A percentile compares a stretch with the other conserved stretches of the same genome.
Evolutionary conservation across 2,113 vertebrate species (phyloP).

Genomic region (Silurus meridionalis): DNA sequence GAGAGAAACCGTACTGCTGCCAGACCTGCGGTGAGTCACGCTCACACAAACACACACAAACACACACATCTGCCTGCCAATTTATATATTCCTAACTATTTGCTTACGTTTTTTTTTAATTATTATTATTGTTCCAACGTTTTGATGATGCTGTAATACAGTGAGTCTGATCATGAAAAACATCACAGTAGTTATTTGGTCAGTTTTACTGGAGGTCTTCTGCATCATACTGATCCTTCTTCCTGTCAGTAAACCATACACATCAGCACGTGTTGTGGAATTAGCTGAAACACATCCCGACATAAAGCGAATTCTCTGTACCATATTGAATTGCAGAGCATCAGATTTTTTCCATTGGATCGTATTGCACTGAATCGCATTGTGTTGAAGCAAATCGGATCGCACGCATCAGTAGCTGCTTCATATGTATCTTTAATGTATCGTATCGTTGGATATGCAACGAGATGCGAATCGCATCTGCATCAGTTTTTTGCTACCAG

Average conservation of each 20-base stretch:
- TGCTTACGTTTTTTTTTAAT: background rate
- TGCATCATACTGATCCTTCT: background rate
- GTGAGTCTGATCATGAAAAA: background rate
- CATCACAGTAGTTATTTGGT: background rate
- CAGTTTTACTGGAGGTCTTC: background rate
- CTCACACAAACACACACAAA: background rate
- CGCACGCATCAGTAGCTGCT: too few relatives aligned
- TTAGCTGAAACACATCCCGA: background rate
- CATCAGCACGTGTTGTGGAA: background rate
- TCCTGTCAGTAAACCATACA: background rate
- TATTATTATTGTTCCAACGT: too few relatives aligned
- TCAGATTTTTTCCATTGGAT: too few relatives aligned
- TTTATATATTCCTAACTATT: too few relatives aligned
- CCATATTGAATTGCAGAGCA: too few relatives aligned
- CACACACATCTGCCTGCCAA: background rate
- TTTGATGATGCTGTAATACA: background rate
- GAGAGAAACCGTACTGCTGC: conserved; percentile 90
- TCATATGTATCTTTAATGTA: too few relatives aligned
- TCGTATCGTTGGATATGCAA: too few relatives aligned
- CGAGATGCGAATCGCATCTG: too few relatives aligned
- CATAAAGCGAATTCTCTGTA: too few relatives aligned
- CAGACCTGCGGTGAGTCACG: conserved; percentile 83
- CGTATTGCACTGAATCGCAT: too few relatives aligned
- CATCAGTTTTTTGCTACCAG: too few relatives aligned
- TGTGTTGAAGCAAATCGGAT: too few relatives aligned